These are phyloP conservation scores for Chaetodon trifasciatus DNA, from an alignment of 2,797 vertebrate species.

Conservation along the genomic window DNA sequence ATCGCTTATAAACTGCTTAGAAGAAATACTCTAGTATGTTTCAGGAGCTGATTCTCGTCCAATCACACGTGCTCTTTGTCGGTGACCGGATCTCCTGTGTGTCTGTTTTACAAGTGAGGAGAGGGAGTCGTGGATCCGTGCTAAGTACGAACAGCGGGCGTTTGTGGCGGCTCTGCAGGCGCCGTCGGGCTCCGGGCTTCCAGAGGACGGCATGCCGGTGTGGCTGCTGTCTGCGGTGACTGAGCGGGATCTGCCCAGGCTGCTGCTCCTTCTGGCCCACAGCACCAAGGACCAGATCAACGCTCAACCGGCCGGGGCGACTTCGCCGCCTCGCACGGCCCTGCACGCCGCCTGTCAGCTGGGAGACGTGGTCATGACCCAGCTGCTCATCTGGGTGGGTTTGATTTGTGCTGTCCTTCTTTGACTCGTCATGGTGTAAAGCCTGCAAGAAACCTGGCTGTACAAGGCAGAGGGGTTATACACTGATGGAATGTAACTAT, in stretches of 20 bases:
- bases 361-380: conserved; percentile 95
- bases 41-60: too few species aligned
- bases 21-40: too few species aligned
- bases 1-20: too few species aligned
- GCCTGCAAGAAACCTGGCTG: background rate
- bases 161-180: conserved; percentile 90
- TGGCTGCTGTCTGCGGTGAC: conserved; percentile 85
- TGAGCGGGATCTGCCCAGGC: conserved; percentile 87
- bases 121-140: conserved; percentile 95
- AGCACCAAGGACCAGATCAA: conserved; percentile 92
- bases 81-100: background rate
- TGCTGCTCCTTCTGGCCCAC: conserved; percentile 94
- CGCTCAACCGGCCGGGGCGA: conserved; percentile 53
- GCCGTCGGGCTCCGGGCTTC: conserved; percentile 65
- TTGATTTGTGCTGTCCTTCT: background rate
- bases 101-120: conserved; percentile 86
- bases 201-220: conserved; percentile 78
- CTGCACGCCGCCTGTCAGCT: conserved; percentile 93
- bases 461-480: too few species aligned
- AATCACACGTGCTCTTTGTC: too few species aligned
- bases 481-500: too few species aligned
- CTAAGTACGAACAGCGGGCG: conserved; percentile 94
- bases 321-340: conserved; percentile 82
- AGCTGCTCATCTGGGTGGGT: conserved; percentile 94
- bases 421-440: too few species aligned